phyloP scores from a whole-genome alignment of 2,797 vertebrate species.

The Onychomys arenicola region DNA sequence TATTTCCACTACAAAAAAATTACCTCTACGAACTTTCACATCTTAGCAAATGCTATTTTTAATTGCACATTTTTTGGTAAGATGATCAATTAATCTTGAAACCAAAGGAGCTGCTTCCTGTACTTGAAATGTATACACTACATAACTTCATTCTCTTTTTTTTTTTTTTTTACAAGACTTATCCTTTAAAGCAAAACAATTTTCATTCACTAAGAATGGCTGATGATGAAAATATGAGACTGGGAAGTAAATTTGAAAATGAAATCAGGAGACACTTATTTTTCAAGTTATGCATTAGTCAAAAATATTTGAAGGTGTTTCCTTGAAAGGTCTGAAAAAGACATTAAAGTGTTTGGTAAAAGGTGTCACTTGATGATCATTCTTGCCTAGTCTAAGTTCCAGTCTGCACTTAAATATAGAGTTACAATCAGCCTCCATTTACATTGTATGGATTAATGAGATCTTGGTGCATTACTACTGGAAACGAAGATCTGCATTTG shows the following conservation, averaged over 20 bases:
- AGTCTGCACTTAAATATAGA: not conserved
- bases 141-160: not conserved
- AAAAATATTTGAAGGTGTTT: constrained; percentile 48
- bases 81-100: constrained; percentile 57
- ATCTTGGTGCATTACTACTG: not conserved
- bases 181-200: constrained; percentile 31
- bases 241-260: constrained; percentile 5
- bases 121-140: not conserved
- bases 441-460: not conserved
- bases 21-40: not conserved
- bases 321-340: not conserved
- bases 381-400: not conserved
- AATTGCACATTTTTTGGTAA: constrained; percentile 45
- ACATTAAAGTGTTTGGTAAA: not conserved
- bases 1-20: constrained; percentile 55
- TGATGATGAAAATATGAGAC: not conserved
- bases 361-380: not conserved
- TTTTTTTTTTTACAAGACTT: constrained; percentile 10
- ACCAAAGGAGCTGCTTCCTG: not conserved
- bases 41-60: constrained; percentile 54
- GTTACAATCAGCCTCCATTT: not conserved
- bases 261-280: not conserved
- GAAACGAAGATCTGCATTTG: constrained; percentile 45
- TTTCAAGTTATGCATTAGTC: not conserved
- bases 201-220: not conserved